phyloP scores from a whole-genome alignment of 2,797 vertebrate species.

The Coilia nasus region DNA sequence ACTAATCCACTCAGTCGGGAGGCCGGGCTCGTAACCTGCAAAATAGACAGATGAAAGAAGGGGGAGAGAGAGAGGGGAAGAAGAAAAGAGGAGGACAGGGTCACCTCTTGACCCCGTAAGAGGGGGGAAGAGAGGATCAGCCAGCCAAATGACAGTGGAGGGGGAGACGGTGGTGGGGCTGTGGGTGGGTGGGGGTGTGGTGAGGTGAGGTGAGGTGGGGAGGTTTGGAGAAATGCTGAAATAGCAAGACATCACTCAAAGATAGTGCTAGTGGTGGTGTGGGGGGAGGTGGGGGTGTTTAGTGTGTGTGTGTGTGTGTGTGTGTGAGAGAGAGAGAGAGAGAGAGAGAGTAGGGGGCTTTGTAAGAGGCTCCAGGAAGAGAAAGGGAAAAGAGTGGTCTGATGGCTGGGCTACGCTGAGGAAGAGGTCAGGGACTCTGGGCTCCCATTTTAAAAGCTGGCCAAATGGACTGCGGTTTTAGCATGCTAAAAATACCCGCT shows the following conservation, averaged over 20 bases:
- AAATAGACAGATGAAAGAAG: constrained; percentile 56
- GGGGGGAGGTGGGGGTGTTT: background rate
- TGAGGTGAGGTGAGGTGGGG: constrained; percentile 22
- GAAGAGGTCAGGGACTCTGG: constrained; percentile 12
- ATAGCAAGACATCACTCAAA: constrained; percentile 47
- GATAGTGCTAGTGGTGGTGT: constrained; percentile 31
- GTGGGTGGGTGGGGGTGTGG: constrained; percentile 1
- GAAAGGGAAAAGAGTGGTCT: background rate
- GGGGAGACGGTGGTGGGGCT: constrained; percentile 49
- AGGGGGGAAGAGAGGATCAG: constrained; percentile 68
- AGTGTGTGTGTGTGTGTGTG: background rate
- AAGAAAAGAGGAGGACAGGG: constrained; percentile 46
- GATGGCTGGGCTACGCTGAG: background rate
- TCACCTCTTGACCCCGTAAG: constrained; percentile 68
- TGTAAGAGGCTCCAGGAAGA: background rate
- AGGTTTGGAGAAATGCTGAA: constrained; percentile 46
- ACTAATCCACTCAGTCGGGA: constrained; percentile 71
- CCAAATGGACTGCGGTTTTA: constrained; percentile 22
- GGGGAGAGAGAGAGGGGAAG: background rate
- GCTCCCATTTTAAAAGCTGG: constrained; percentile 3
- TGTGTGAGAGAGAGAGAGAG: no score
- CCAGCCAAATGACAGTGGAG: constrained; percentile 67
- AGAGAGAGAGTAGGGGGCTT: no score
- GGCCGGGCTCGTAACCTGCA: constrained; percentile 67
- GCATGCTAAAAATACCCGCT: constrained; percentile 3